Percentiles rank a stretch among this genome's conserved stretches.
phyloP scores from a whole-genome alignment of 2,113 vertebrate species.

The Engystomops pustulosus region DNA sequence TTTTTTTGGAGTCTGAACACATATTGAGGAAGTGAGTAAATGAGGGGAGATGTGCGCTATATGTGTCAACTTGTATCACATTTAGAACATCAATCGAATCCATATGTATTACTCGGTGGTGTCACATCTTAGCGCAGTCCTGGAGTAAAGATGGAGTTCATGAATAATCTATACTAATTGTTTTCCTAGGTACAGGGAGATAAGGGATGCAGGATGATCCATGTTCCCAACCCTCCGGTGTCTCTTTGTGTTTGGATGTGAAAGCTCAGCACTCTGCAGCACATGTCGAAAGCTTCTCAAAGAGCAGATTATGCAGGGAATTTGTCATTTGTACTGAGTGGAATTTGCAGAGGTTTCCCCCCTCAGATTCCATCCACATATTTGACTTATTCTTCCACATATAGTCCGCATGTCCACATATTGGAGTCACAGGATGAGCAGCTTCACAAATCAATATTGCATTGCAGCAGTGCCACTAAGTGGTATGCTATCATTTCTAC shows the following conservation, averaged over 20 bases:
- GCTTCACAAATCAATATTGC: too few relatives aligned
- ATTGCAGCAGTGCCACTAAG: too few relatives aligned
- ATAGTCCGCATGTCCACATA: too few relatives aligned
- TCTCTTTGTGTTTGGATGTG: background rate
- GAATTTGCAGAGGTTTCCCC: too few relatives aligned
- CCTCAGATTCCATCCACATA: too few relatives aligned
- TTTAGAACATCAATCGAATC: constrained; percentile 10
- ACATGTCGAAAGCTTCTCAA: background rate
- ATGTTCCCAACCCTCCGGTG: background rate
- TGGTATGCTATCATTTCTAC: too few relatives aligned
- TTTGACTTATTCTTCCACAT: too few relatives aligned
- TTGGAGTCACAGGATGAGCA: too few relatives aligned
- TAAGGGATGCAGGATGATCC: background rate
- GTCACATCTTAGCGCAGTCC: background rate
- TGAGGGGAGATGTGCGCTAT: background rate
- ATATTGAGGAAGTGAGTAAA: background rate
- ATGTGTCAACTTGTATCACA: background rate
- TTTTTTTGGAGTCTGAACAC: background rate
- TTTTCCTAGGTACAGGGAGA: constrained; percentile 9
- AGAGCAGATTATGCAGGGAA: background rate
- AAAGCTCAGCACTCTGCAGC: background rate
- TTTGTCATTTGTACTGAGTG: too few relatives aligned
- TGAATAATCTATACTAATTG: constrained; percentile 40
- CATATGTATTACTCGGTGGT: background rate
- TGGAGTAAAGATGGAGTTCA: background rate